phyloP scores from a whole-genome alignment of 1,140 invertebrate species.

The Centruroides vittatus region DNA sequence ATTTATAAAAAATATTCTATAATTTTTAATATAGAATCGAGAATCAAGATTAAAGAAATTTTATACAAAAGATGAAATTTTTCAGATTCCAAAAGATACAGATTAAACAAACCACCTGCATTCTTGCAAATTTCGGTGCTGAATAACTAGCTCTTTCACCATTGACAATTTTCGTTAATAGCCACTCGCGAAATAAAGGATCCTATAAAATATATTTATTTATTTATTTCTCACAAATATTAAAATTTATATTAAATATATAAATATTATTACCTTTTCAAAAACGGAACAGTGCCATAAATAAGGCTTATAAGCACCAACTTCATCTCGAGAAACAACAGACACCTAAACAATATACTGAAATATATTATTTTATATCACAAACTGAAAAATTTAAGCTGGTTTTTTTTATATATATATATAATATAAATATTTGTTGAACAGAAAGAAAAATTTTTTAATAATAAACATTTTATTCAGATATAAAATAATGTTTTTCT shows the following conservation, averaged over 20 bases:
- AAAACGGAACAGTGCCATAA: slow-evolving; percentile 20
- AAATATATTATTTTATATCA: slow-evolving; percentile 47
- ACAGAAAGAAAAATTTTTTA: not conserved
- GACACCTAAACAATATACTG: slow-evolving; percentile 67
- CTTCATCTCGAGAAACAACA: slow-evolving; percentile 23
- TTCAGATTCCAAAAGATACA: too few relatives aligned
- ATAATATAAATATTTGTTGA: too few relatives aligned
- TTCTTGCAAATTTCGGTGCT: slow-evolving; percentile 91
- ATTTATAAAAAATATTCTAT: too few relatives aligned
- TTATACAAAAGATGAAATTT: too few relatives aligned
- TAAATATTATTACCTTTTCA: slow-evolving; percentile 42
- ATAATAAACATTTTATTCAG: not conserved
- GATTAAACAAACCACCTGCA: slow-evolving; percentile 35
- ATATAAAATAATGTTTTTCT: too few relatives aligned
- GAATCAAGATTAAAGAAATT: too few relatives aligned
- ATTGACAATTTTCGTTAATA: slow-evolving; percentile 93
- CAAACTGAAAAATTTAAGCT: not conserved
- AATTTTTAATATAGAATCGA: too few relatives aligned
- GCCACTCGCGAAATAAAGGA: slow-evolving; percentile 79
- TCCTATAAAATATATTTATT: slow-evolving; percentile 50
- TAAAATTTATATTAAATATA: not conserved
- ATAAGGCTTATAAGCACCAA: slow-evolving; percentile 22
- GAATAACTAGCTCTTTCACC: slow-evolving; percentile 94
- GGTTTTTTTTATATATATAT: not conserved
- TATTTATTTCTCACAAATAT: not conserved